Evolutionary conservation across 1,140 invertebrate species (phyloP).

Genomic region (Listronotus bonariensis): DNA sequence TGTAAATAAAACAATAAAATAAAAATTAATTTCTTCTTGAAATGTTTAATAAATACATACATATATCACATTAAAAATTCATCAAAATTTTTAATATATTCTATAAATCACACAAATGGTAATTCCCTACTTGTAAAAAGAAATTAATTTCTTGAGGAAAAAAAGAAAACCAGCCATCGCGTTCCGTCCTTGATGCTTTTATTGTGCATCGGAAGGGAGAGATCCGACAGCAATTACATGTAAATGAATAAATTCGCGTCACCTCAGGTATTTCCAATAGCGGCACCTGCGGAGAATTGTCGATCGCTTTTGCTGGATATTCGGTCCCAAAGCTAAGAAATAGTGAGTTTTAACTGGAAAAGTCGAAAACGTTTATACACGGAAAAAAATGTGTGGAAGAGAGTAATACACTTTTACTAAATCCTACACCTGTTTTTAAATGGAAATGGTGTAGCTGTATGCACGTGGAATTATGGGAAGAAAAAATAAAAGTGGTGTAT

Average conservation of each 20-base stretch:
- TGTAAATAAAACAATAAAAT: too few relatives aligned
- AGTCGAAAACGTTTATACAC: background rate
- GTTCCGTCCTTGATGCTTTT: slow-evolving; percentile 25
- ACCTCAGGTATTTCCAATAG: slow-evolving; percentile 52
- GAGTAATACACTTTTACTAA: too few relatives aligned
- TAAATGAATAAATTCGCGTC: slow-evolving; percentile 52
- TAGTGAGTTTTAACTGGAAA: slow-evolving; percentile 1
- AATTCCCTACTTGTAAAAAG: background rate
- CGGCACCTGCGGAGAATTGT: slow-evolving; percentile 45
- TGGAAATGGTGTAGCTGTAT: too few relatives aligned
- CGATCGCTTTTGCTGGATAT: slow-evolving; percentile 25
- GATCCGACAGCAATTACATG: slow-evolving; percentile 52
- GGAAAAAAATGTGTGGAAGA: too few relatives aligned
- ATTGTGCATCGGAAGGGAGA: slow-evolving; percentile 29
- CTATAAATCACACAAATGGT: too few relatives aligned
- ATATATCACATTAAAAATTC: too few relatives aligned
- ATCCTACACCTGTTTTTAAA: too few relatives aligned
- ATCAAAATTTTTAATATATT: too few relatives aligned
- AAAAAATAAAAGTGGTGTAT: too few relatives aligned
- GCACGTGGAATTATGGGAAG: too few relatives aligned
- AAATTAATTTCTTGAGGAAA: slow-evolving; percentile 16
- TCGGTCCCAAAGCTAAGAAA: slow-evolving; percentile 1
- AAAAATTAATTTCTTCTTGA: too few relatives aligned
- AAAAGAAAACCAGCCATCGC: background rate
- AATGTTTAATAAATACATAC: too few relatives aligned